Evolutionary conservation across 2,888 invertebrate species (phyloP).

Genomic region (Hymenopus coronatus): DNA sequence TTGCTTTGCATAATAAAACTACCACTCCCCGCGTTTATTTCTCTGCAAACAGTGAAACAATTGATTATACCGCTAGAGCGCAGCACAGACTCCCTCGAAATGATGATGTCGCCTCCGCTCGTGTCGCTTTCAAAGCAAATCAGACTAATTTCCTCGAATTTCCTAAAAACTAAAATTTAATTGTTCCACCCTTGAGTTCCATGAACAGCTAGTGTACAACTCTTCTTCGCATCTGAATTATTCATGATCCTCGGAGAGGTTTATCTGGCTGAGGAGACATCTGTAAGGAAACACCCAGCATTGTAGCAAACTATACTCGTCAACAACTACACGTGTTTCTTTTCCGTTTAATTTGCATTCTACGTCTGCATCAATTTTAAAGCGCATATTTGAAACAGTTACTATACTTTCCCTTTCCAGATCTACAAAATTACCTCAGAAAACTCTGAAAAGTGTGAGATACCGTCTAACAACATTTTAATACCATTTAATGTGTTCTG

Average conservation of each 20-base stretch:
- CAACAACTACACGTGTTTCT: no score
- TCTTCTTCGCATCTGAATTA: background rate
- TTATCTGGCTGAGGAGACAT: background rate
- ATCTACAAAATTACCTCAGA: no score
- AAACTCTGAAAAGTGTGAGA: no score
- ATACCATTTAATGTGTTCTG: no score
- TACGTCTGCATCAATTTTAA: no score
- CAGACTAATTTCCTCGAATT: background rate
- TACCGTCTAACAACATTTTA: no score
- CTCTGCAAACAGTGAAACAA: conserved; percentile 10
- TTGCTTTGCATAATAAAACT: background rate
- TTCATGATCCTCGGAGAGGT: background rate
- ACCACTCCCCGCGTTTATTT: background rate
- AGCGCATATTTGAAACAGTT: no score
- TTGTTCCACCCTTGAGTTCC: background rate
- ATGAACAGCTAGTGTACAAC: background rate
- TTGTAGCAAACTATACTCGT: no score
- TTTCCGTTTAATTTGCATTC: no score
- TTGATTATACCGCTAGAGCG: background rate
- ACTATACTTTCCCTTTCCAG: no score
- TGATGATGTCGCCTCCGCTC: background rate
- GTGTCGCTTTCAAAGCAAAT: background rate
- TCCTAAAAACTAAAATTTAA: background rate
- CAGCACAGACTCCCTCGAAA: background rate
- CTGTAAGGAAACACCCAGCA: background rate